Percentiles rank a stretch among this genome's conserved stretches.
Evolutionary conservation across 2,797 vertebrate species (phyloP).

Genomic region (Ctenopoma multispine): DNA sequence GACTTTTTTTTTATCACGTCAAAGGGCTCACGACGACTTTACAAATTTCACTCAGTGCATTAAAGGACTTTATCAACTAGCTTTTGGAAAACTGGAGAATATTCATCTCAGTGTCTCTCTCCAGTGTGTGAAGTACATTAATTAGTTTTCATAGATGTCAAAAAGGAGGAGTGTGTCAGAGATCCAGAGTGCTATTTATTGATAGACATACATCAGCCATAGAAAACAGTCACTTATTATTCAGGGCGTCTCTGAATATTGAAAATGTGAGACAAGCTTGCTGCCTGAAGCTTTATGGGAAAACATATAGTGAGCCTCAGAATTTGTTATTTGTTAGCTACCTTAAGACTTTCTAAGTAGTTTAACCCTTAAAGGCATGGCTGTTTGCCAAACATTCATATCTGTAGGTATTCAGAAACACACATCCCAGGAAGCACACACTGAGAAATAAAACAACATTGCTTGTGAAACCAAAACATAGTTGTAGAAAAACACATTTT

Average conservation of each 20-base stretch:
- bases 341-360: neutral
- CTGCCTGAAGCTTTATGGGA: neutral
- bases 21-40: slow-evolving; percentile 1
- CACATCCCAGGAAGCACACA: neutral
- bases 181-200: slow-evolving; percentile 11
- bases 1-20: slow-evolving; percentile 19
- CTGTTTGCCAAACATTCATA: too few species aligned
- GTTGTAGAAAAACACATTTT: too few species aligned
- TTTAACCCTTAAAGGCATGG: neutral
- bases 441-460: neutral
- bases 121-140: slow-evolving; percentile 5
- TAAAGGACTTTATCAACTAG: slow-evolving; percentile 12
- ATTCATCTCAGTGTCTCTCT: slow-evolving; percentile 11
- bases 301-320: neutral
- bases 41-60: slow-evolving; percentile 1
- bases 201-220: slow-evolving; percentile 14
- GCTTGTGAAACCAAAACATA: neutral
- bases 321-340: neutral
- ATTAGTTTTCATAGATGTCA: slow-evolving; percentile 36
- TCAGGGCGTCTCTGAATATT: neutral
- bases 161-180: slow-evolving; percentile 8
- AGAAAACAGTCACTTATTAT: neutral
- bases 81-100: slow-evolving; percentile 33
- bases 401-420: too few species aligned
- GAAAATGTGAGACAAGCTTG: neutral